Conservation (phyloP, 2,888 invertebrate species). For the Sphaeridia pumilis region DNA sequence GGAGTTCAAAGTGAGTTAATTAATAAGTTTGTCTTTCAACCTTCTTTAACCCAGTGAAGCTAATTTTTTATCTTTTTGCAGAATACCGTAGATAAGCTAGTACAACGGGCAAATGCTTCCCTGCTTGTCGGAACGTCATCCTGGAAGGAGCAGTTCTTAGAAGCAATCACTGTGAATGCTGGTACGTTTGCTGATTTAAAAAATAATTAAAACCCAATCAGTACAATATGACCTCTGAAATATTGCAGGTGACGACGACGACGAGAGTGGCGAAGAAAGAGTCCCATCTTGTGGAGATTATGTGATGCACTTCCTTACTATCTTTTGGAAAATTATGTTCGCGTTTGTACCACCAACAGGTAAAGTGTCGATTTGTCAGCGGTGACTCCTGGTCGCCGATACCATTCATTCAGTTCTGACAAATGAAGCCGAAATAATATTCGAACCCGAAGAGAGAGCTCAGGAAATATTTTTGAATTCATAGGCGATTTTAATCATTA, state of each 20-base stretch:
- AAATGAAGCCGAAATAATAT: too few species aligned
- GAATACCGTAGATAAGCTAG: conserved; percentile 96
- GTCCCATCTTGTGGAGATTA: conserved; percentile 83
- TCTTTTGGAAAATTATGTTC: conserved; percentile 97
- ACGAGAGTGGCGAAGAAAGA: conserved; percentile 43
- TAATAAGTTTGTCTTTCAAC: background rate
- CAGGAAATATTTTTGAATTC: too few species aligned
- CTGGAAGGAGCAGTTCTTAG: conserved; percentile 97
- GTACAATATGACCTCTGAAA: background rate
- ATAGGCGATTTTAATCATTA: too few species aligned
- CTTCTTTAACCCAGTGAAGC: background rate
- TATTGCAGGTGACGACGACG: conserved; percentile 40
- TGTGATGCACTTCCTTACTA: conserved; percentile 84
- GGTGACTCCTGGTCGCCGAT: too few species aligned
- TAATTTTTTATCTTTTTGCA: conserved; percentile 38
- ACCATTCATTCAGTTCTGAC: too few species aligned
- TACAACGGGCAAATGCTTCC: conserved; percentile 92
- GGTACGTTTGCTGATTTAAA: conserved; percentile 45
- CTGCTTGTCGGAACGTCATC: conserved; percentile 85
- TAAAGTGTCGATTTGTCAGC: conserved; percentile 40
- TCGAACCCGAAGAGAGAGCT: too few species aligned
- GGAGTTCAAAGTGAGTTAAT: conserved; percentile 78
- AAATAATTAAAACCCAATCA: background rate
- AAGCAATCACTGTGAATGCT: conserved; percentile 86
- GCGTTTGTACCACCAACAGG: conserved; percentile 98